These are phyloP conservation scores for Ashinkailepas kermadecensis DNA, from an alignment of 2,888 invertebrate species.

Conservation along the genomic window DNA sequence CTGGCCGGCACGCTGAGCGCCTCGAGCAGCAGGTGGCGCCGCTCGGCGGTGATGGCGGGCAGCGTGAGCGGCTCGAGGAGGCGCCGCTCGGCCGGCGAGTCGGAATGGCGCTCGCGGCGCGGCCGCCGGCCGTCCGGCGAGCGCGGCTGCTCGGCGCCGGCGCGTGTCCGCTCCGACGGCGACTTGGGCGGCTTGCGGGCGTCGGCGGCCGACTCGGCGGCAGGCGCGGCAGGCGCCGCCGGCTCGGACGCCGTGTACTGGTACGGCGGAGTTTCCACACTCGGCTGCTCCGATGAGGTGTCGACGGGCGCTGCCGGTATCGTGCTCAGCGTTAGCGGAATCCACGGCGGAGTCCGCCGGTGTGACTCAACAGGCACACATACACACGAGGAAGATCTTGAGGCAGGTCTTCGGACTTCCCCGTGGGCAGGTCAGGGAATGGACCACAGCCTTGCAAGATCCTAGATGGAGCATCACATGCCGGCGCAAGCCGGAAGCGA, in stretches of 20 bases:
- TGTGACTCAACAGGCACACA: no score
- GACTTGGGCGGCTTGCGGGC: slow-evolving; percentile 18
- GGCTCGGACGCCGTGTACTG: not conserved
- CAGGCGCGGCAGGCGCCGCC: not conserved
- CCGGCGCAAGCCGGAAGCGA: no score
- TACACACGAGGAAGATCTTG: no score
- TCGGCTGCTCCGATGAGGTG: slow-evolving; percentile 8
- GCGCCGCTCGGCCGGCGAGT: slow-evolving; percentile 13
- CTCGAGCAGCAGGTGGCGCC: slow-evolving; percentile 13
- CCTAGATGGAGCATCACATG: no score
- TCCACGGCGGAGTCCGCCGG: no score
- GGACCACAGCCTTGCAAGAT: no score
- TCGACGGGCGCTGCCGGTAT: not conserved
- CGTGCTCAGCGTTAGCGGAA: no score
- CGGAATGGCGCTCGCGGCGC: not conserved
- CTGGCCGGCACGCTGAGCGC: slow-evolving; percentile 19
- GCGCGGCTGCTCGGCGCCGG: not conserved
- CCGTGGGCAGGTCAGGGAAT: no score
- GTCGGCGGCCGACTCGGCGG: not conserved
- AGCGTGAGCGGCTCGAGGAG: not conserved
- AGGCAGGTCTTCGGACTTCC: no score
- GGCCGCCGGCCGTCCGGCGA: not conserved
- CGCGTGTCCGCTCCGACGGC: not conserved
- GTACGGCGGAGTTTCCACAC: not conserved
- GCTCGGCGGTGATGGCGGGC: not conserved